Conservation (phyloP, 2,888 invertebrate species). For the Ptychoptera contaminata region DNA sequence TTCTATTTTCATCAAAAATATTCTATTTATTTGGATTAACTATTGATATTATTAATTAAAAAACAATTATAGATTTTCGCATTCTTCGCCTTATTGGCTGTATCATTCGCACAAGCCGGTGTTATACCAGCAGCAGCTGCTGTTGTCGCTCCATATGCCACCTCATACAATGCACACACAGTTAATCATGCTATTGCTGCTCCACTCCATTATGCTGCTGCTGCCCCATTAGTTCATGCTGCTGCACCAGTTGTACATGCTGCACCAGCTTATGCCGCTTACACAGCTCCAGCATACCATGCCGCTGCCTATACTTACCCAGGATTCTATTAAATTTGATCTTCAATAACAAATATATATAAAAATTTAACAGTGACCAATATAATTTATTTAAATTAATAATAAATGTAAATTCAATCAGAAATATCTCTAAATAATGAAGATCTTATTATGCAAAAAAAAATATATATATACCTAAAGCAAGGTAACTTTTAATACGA, state of each 20-base stretch:
- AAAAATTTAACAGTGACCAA: no score
- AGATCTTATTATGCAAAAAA: no score
- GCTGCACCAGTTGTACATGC: constrained; percentile 17
- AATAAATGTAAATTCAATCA: no score
- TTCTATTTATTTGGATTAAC: no score
- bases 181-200: constrained; percentile 60
- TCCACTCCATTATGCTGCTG: constrained; percentile 33
- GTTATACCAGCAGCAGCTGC: constrained; percentile 31
- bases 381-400: no score
- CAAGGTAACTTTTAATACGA: no score
- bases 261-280: constrained; percentile 8
- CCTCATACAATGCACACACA: constrained; percentile 57
- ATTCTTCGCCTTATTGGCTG: constrained; percentile 19
- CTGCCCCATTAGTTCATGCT: constrained; percentile 22
- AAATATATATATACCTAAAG: no score
- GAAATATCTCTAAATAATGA: no score
- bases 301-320: background rate
- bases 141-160: constrained; percentile 55
- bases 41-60: background rate
- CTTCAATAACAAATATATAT: no score
- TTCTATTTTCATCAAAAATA: no score
- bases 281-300: constrained; percentile 10
- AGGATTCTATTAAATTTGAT: no score
- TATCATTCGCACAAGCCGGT: constrained; percentile 20
- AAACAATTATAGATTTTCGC: constrained; percentile 18